Evolutionary conservation across 1,140 invertebrate species (phyloP).

Genomic region (Sycophaga agraensis): DNA sequence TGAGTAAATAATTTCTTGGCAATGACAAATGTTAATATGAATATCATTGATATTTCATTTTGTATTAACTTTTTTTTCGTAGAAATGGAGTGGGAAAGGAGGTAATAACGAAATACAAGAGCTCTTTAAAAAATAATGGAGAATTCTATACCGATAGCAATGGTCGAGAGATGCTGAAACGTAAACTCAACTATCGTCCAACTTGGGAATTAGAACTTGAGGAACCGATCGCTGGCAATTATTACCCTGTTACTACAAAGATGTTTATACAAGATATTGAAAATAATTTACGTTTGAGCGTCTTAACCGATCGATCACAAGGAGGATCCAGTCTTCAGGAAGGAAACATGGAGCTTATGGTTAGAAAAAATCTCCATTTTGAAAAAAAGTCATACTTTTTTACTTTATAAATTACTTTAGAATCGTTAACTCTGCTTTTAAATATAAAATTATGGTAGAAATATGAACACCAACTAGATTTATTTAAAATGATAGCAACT

Average conservation of each 20-base stretch:
- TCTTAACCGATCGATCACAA: constrained; percentile 84
- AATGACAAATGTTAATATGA: no score
- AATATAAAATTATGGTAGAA: no score
- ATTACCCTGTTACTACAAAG: constrained; percentile 88
- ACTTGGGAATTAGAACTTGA: constrained; percentile 71
- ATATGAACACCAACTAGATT: no score
- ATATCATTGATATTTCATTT: neutral
- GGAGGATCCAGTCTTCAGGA: constrained; percentile 80
- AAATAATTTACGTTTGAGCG: constrained; percentile 59
- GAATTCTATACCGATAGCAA: constrained; percentile 94
- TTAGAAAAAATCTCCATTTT: no score
- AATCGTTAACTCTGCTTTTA: no score
- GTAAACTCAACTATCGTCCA: constrained; percentile 72
- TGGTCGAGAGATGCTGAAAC: constrained; percentile 82
- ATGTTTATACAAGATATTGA: constrained; percentile 69
- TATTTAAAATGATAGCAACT: no score
- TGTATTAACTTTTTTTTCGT: constrained; percentile 34
- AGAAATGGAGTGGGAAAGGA: constrained; percentile 81
- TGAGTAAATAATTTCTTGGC: constrained; percentile 58
- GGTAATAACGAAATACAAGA: constrained; percentile 73
- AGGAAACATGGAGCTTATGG: constrained; percentile 79
- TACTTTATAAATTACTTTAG: no score
- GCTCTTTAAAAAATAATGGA: constrained; percentile 65
- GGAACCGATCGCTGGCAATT: constrained; percentile 84
- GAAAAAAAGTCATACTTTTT: no score